Base-by-base conservation (phyloP, 2,888 invertebrate species). In the Aporophyla lueneburgensis region DNA sequence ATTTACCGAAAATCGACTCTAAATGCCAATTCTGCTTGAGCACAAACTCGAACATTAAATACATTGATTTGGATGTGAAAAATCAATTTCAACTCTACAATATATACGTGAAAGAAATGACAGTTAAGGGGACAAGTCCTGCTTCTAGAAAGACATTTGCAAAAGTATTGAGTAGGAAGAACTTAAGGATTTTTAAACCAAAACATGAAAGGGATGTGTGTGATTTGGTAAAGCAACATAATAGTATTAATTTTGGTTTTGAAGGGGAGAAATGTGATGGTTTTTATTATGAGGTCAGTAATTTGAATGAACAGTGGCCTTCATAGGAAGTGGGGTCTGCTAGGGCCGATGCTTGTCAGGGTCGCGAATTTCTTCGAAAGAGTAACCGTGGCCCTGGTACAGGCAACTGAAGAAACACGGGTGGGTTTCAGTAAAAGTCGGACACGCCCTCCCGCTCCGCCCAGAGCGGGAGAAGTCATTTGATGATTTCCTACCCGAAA, bases 121-220 rank as follows among this genome's bases (percentile, higher is more conserved):
- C 86, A 46, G 12, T 21, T 0, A 86, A 86, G 27, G 86, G 84
- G 0, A 21, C 89, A 0, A 74, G 21, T 0, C 91, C 94, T 0
- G 95, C 94, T 0, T 95, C 95, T 0, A 92, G 95, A 14, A 95
- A 95, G 43, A 95, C 95, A 0, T 95, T 95, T 24, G 86, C 92
- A 0, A 94, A 93, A 87, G 94, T 94, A 0, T 76, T 93, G 1
- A 73, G 27, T 33, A 71, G 74, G 21, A 94, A 91, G 27, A 93
- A 94, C 84, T 65, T 95, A 0, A 91, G 91, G 76, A 91, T 95
- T 46, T 94, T 95, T 43, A 94, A 94, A 43, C 91, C 94, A 0
- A 95, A 94, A 67, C 92, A 92, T 68, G 93, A 92, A 0, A 90
- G 76, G 2, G 94, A 94, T 69, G n/a, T 92, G 0, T 95, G 95